Evolutionary conservation across 2,113 vertebrate genomes (phyloP).

Genomic region (Laterallus jamaicensis): DNA sequence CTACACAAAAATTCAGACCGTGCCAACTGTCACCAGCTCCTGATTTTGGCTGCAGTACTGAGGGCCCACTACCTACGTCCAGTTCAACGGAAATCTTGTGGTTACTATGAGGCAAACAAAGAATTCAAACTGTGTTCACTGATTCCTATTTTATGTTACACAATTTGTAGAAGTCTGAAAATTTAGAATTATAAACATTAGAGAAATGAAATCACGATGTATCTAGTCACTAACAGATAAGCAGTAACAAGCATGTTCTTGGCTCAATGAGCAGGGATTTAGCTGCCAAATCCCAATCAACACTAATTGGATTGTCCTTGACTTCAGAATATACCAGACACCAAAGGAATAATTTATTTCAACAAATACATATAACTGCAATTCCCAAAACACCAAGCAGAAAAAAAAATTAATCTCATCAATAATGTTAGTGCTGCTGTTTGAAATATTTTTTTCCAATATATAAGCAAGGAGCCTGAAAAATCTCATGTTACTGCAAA

Average conservation of each 20-base stretch:
- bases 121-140: not conserved
- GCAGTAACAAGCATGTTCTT: conserved; percentile 27
- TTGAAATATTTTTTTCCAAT: not conserved
- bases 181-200: not conserved
- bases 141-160: not conserved
- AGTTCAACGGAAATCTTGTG: not conserved
- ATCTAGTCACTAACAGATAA: conserved; percentile 34
- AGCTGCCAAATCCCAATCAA: conserved; percentile 55
- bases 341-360: not conserved
- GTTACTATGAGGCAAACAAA: not conserved
- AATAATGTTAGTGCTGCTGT: not conserved
- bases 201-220: not conserved
- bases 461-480: not conserved
- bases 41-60: not conserved
- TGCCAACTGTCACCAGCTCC: not conserved
- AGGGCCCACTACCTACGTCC: rapidly evolving
- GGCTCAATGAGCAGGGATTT: conserved; percentile 26
- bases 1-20: not conserved
- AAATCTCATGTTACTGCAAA: not conserved
- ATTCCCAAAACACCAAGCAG: not conserved
- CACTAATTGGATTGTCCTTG: conserved; percentile 26
- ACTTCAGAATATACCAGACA: conserved; percentile 34
- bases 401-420: not conserved
- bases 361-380: not conserved
- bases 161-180: not conserved